Evolutionary conservation across 1,140 invertebrate genomes (phyloP), one percentile per base, ranked within the genome.

Genomic region (Mactra quadrangularis): DNA sequence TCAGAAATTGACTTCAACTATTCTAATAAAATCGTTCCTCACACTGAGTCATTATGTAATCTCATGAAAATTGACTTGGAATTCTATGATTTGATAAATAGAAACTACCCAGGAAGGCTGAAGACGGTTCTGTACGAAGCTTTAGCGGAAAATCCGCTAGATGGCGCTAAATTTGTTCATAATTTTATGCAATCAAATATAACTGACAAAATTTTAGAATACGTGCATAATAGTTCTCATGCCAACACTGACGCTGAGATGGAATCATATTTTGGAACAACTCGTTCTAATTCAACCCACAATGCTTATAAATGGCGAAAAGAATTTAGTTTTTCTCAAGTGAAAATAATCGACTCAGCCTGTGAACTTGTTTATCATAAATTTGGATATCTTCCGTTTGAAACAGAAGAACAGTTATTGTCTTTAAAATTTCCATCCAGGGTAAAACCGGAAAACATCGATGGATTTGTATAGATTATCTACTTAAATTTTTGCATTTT

Each of bases 121-220:
- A 68, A 50, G 31, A 38, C 47, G 1, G 64, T 68, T 13, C 47
- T 68, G 19, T 68, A 68, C 38, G 64, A 68, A 31, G 35, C 41
- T n/a, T 33, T 68, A 19, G 64, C 64, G 9, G 45, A 50, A 50
- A 25, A 9, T 2, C 45, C 64, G 0, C 15, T 50, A 29, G 64
- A 50, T 19, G 64, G 64, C 9, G 64, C 38, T n/a, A 45, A 68
- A 7, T 68, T 29, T 68, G 15, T 68, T 6, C 47, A 50, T 50
- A 50, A n/a, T 27, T 68, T 68, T 68, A 22, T 68, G 3, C 41
- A 31, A 7, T 27, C 45, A 27, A 50, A 47, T 15, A 3, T 68
- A 19, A 68, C 64, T 11, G n/a, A 31, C 9, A 17, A 50, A 19
- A 25, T 50, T 0, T 19, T 3, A 6, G 33, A 27, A 1, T 68